Evolutionary conservation across 2,113 vertebrate species (phyloP).

Genomic region (Chaetodon trifascialis): DNA sequence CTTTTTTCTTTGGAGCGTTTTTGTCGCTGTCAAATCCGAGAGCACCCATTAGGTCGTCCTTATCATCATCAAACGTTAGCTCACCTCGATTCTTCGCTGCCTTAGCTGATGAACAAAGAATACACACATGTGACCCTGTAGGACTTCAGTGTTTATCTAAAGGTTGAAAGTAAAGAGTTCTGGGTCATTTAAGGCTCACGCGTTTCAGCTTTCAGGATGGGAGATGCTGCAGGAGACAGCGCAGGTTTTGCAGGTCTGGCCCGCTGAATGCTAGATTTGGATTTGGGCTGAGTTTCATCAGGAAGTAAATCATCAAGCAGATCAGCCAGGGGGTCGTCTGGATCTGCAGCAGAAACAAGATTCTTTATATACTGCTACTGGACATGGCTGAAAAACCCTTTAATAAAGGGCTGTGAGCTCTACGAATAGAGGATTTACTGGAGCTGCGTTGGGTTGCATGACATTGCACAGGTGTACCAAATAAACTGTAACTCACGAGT

Average conservation of each 20-base stretch:
- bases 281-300: constrained; percentile 61
- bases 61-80: constrained; percentile 85
- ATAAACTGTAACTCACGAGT: background rate
- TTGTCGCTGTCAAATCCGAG: constrained; percentile 85
- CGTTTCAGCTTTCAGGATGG: constrained; percentile 61
- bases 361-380: background rate
- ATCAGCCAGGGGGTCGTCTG: constrained; percentile 82
- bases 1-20: constrained; percentile 69
- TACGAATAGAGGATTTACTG: background rate
- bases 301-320: constrained; percentile 83
- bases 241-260: constrained; percentile 50
- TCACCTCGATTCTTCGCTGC: constrained; percentile 74
- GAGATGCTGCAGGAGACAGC: constrained; percentile 47
- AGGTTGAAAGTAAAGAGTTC: background rate
- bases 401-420: background rate
- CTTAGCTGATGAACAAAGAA: constrained; percentile 60
- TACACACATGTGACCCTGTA: background rate
- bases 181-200: constrained; percentile 60
- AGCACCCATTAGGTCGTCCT: constrained; percentile 87
- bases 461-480: background rate
- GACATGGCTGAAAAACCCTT: background rate
- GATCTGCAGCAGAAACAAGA: constrained; percentile 67
- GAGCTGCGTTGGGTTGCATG: background rate
- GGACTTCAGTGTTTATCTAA: background rate
- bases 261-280: constrained; percentile 48